Base-by-base conservation (phyloP, 2,113 vertebrate genomes). In the Hippocampus comes region DNA sequence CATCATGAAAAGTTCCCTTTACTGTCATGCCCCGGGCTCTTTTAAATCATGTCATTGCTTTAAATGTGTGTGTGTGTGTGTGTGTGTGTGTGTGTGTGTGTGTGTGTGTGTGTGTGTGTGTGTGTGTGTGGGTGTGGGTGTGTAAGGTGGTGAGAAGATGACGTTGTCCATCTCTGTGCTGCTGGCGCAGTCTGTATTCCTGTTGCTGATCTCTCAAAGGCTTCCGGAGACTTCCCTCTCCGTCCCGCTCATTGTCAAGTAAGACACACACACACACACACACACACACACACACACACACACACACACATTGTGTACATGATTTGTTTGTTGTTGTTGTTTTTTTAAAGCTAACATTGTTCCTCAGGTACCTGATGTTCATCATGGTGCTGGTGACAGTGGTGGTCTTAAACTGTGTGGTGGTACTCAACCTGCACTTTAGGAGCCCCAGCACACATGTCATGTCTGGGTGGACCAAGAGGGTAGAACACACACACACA, bases 341-440 rank as follows among this genome's bases (percentile, higher is more conserved):
- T 17, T 27, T 25, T 12, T 49, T 20, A 20, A 53, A 34, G 18
- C 14, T 49, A 5, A 17, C 5, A 41, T 25, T 56, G 65, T 8
- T n/a, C 5, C 10, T 1, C 87, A 99, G 97, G 89, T 99, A 98
- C 59, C 90, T 99, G 82, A 96, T 97, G 89, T 98, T 99, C 25
- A 94, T 96, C 88, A 98, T 99, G 97, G 91, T 97, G 53, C 81
- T 98, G 82, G 97, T 99, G 76, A 93, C 97, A 0, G 89, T 95
- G 0, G 95, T 97, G 30, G 95, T 98, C 65, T 83, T 97, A 67
- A 95, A 95, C 84, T 95, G 93, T 0, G 94, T 97, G 0, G 88
- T 98, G 34, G 95, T 97, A 42, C 94, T 99, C 73, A 99, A 98
- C 84, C 92, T 97, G 78, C 97, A 99, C 87, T 98, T 97, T 84